Percentiles rank a stretch among this genome's conserved stretches.
phyloP scores from a whole-genome alignment of 2,797 vertebrate species.

The Dermochelys coriacea region DNA sequence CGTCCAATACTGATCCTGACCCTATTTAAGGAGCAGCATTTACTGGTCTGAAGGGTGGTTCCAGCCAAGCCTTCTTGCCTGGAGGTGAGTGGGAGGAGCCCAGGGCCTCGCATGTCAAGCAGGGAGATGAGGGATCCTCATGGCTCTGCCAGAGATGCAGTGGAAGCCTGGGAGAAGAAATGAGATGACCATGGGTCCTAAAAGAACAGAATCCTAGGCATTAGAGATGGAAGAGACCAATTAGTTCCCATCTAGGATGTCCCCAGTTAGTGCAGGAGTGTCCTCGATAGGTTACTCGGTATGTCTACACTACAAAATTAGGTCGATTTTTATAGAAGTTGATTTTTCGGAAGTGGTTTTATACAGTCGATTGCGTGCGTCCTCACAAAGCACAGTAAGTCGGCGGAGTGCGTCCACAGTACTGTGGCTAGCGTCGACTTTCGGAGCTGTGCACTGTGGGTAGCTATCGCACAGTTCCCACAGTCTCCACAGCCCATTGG shows the following conservation, averaged over 20 bases:
- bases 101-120: rapidly evolving
- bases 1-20: neutral
- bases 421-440: too few species aligned
- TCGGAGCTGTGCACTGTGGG: too few species aligned
- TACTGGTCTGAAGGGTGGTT: rapidly evolving
- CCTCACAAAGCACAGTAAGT: too few species aligned
- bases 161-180: neutral
- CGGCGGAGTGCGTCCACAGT: too few species aligned
- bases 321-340: too few species aligned
- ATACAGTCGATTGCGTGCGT: too few species aligned
- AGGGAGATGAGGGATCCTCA: neutral
- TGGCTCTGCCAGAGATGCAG: neutral
- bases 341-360: too few species aligned
- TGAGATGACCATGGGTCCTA: neutral
- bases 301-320: too few species aligned
- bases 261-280: neutral
- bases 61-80: neutral
- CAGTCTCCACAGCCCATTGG: too few species aligned
- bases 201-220: neutral
- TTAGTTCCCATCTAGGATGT: neutral
- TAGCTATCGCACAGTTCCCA: too few species aligned
- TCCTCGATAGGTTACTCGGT: neutral
- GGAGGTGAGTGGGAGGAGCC: neutral
- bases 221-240: neutral
- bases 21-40: neutral